Evolutionary conservation across 2,113 vertebrate genomes (phyloP).

Genomic region (Isichthys henryi): DNA sequence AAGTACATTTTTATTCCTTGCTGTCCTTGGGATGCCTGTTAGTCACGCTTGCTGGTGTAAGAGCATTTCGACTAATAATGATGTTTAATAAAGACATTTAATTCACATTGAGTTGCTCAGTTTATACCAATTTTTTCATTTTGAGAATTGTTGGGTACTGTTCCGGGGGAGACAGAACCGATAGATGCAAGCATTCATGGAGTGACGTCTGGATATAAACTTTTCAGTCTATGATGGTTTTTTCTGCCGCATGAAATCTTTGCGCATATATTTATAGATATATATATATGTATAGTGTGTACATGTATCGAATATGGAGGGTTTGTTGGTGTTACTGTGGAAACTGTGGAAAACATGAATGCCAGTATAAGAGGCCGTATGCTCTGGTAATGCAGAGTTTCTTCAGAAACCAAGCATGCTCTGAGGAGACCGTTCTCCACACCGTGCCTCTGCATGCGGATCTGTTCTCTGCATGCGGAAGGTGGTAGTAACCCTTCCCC

Average conservation of each 20-base stretch:
- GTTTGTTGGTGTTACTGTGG: constrained; percentile 39
- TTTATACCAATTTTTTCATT: neutral
- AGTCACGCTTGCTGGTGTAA: constrained; percentile 17
- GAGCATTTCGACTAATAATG: constrained; percentile 4
- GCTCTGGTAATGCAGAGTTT: constrained; percentile 5
- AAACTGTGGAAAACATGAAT: constrained; percentile 42
- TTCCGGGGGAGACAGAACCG: neutral
- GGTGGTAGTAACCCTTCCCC: neutral
- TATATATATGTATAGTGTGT: constrained; percentile 34
- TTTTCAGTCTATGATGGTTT: constrained; percentile 28
- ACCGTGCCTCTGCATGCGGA: constrained; percentile 64
- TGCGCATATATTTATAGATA: constrained; percentile 38
- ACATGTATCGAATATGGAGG: constrained; percentile 43
- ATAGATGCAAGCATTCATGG: neutral
- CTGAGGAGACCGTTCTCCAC: constrained; percentile 42
- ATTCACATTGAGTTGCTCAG: constrained; percentile 15
- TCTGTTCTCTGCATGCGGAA: constrained; percentile 27
- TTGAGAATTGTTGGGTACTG: constrained; percentile 12
- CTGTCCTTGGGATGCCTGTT: constrained; percentile 24
- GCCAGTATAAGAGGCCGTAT: constrained; percentile 36
- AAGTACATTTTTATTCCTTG: constrained; percentile 42
- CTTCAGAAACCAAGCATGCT: constrained; percentile 49
- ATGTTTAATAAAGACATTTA: constrained; percentile 14
- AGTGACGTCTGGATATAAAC: neutral
- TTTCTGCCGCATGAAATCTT: constrained; percentile 58